Evolutionary conservation across 2,888 invertebrate genomes (phyloP).

Genomic region (Sphecodes monilicornis): DNA sequence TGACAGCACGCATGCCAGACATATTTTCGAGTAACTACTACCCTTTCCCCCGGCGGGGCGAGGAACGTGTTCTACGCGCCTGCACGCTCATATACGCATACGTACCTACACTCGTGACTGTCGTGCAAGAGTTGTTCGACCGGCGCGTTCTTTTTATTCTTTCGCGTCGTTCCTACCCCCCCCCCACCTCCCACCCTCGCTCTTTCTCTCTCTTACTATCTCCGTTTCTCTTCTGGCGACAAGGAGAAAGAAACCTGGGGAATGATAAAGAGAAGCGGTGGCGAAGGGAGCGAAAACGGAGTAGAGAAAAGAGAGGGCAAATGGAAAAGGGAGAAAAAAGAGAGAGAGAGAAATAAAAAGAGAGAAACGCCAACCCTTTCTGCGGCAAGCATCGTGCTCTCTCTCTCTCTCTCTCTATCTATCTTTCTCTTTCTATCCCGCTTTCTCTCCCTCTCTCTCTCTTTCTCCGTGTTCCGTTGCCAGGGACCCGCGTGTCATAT

Average conservation of each 20-base stretch:
- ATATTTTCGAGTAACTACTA: slow-evolving; percentile 69
- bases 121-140: slow-evolving; percentile 77
- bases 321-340: slow-evolving; percentile 12
- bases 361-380: slow-evolving; percentile 26
- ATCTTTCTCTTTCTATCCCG: neutral
- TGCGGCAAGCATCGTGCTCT: neutral
- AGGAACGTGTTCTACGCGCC: slow-evolving; percentile 73
- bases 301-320: slow-evolving; percentile 4
- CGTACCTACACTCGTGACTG: slow-evolving; percentile 65
- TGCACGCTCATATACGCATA: slow-evolving; percentile 68
- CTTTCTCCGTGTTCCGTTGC: slow-evolving; percentile 18
- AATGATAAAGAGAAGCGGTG: slow-evolving; percentile 1
- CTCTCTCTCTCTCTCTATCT: neutral
- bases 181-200: no score
- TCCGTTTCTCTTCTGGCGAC: neutral
- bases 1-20: slow-evolving; percentile 56
- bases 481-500: slow-evolving; percentile 60
- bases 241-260: neutral
- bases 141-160: slow-evolving; percentile 69
- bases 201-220: neutral
- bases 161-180: slow-evolving; percentile 29
- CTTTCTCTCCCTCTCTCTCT: slow-evolving; percentile 11
- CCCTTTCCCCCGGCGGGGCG: slow-evolving; percentile 40
- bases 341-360: neutral
- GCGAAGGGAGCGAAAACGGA: neutral